Evolutionary conservation across 1,140 invertebrate genomes (phyloP).

Genomic region (Lepidurus couesii): DNA sequence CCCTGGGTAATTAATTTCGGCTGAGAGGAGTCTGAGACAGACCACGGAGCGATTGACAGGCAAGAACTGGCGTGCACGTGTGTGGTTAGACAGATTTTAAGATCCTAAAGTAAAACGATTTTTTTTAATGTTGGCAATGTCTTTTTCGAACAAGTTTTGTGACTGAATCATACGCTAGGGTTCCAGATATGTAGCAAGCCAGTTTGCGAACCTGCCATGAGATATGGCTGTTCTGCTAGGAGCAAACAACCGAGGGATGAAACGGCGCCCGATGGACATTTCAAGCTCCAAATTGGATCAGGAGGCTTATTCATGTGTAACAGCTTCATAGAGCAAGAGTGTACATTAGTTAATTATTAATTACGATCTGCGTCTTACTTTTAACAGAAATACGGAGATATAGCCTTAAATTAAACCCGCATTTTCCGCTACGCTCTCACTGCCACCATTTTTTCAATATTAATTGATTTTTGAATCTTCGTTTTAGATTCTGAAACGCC

Average conservation of each 20-base stretch:
- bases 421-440: too few species aligned
- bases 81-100: neutral
- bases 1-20: neutral
- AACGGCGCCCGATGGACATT: neutral
- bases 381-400: neutral
- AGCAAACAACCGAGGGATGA: neutral
- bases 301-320: neutral
- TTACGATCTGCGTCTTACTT: neutral
- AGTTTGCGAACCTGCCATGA: neutral
- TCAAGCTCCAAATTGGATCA: neutral
- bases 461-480: too few species aligned
- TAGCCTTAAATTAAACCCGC: too few species aligned
- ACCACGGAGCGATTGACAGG: neutral
- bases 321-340: neutral
- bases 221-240: neutral
- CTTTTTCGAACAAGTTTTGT: neutral
- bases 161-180: neutral
- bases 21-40: neutral
- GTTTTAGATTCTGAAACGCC: too few species aligned
- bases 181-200: neutral
- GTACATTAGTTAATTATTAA: neutral
- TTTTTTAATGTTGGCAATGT: neutral
- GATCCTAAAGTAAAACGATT: neutral
- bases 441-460: too few species aligned
- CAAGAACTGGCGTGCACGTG: neutral